Percentiles rank a stretch among this genome's conserved stretches.
phyloP scores from a whole-genome alignment of 2,888 invertebrate genomes.

The Notodonta dromedarius region DNA sequence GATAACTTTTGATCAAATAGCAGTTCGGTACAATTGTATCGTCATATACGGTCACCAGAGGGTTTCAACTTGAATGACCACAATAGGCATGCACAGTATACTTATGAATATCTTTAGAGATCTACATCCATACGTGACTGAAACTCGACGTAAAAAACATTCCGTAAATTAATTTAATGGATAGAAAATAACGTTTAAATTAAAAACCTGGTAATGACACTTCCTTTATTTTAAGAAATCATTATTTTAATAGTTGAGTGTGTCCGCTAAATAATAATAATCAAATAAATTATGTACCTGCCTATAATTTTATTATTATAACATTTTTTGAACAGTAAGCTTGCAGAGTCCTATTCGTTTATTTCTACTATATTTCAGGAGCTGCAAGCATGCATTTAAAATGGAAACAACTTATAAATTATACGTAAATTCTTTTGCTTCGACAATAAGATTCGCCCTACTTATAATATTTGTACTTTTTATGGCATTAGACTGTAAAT shows the following conservation, averaged over 20 bases:
- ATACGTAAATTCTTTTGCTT: background rate
- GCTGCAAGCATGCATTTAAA: background rate
- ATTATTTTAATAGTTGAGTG: conserved; percentile 5
- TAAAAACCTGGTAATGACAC: background rate
- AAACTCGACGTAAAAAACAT: too few species aligned
- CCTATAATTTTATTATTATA: background rate
- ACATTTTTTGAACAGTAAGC: background rate
- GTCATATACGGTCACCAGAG: too few species aligned
- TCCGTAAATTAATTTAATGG: too few species aligned
- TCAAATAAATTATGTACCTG: background rate
- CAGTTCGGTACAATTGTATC: too few species aligned
- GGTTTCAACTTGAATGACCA: too few species aligned
- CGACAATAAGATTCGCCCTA: background rate
- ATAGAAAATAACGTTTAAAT: background rate
- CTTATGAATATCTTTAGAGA: too few species aligned
- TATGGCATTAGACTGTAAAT: too few species aligned
- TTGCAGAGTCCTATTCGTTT: background rate
- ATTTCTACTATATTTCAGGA: conserved; percentile 16
- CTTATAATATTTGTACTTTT: background rate
- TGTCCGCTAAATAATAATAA: background rate
- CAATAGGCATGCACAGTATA: too few species aligned
- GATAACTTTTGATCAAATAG: too few species aligned
- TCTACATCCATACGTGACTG: too few species aligned
- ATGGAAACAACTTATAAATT: background rate
- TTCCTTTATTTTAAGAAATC: background rate